A percentile compares a stretch with the other conserved stretches of the same genome.
These are phyloP conservation scores for Drosophila paulistorum DNA, from an alignment of 1,140 invertebrate genomes.

Conservation along the genomic window DNA sequence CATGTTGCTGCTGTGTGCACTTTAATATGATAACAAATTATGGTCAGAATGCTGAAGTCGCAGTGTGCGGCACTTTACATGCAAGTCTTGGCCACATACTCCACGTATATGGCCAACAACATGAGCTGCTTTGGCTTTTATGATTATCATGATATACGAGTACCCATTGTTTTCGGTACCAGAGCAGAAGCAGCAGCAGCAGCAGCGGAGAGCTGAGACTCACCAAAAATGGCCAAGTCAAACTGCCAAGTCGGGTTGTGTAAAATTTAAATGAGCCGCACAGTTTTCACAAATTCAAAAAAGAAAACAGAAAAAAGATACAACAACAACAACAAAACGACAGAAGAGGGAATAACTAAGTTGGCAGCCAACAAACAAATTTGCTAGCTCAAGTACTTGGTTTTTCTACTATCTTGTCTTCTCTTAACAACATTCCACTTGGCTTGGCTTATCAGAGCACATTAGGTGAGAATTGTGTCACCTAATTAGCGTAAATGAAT, in stretches of 20 bases:
- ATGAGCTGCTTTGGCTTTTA: conserved; percentile 68
- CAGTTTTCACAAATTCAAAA: conserved; percentile 34
- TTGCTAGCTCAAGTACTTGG: conserved; percentile 51
- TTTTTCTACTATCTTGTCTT: conserved; percentile 31
- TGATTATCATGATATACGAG: conserved; percentile 80
- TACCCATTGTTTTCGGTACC: conserved; percentile 71
- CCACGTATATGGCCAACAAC: conserved; percentile 49
- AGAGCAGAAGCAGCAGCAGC: neutral
- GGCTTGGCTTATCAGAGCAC: conserved; percentile 70
- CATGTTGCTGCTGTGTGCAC: conserved; percentile 53
- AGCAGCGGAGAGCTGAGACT: conserved; percentile 51
- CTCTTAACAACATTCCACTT: conserved; percentile 53
- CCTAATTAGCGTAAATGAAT: conserved; percentile 82
- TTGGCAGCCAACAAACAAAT: conserved; percentile 64
- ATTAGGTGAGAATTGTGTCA: conserved; percentile 83
- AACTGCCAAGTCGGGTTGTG: conserved; percentile 51
- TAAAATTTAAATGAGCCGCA: conserved; percentile 79
- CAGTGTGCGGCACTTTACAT: conserved; percentile 74
- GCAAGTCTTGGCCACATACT: conserved; percentile 45
- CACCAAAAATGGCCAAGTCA: conserved; percentile 70
- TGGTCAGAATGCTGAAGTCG: conserved; percentile 60
- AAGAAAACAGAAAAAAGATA: neutral
- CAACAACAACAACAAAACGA: neutral
- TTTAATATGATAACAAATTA: conserved; percentile 81
- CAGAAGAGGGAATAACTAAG: conserved; percentile 28